Conservation (phyloP, 2,888 invertebrate species). For the Lobophora halterata region DNA sequence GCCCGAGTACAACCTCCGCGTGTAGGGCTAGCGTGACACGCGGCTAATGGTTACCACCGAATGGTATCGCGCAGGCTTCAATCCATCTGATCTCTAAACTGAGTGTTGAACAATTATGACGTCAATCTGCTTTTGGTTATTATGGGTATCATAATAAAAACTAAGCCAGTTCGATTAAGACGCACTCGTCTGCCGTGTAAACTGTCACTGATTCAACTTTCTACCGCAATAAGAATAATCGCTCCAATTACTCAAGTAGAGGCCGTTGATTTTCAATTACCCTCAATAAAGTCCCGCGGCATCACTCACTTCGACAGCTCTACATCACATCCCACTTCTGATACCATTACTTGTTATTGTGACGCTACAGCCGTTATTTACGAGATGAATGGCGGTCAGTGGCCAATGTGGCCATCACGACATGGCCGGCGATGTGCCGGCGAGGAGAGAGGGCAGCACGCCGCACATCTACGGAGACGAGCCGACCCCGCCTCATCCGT, state of each 20-base stretch:
- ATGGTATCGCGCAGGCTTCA: slow-evolving; percentile 20
- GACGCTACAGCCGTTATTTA: background rate
- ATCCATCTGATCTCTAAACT: too few relatives aligned
- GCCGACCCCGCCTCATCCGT: too few relatives aligned
- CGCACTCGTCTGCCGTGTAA: slow-evolving; percentile 5
- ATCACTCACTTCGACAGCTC: slow-evolving; percentile 10
- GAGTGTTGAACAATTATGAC: too few relatives aligned
- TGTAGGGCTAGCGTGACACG: slow-evolving; percentile 24
- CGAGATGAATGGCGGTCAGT: background rate
- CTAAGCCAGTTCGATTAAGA: background rate
- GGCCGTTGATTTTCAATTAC: slow-evolving; percentile 17
- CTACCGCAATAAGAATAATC: slow-evolving; percentile 5
- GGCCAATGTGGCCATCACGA: too few relatives aligned
- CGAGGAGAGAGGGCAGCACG: too few relatives aligned
- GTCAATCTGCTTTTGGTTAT: too few relatives aligned
- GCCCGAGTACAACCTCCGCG: slow-evolving; percentile 14
- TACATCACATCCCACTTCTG: background rate
- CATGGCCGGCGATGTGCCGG: too few relatives aligned
- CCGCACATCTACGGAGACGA: too few relatives aligned
- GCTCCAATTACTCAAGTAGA: slow-evolving; percentile 2
- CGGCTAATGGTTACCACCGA: slow-evolving; percentile 40
- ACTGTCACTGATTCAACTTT: too few relatives aligned
- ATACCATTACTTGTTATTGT: slow-evolving; percentile 1
- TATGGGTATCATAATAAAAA: too few relatives aligned
- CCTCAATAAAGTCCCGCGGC: slow-evolving; percentile 20